Conservation (phyloP, 2,113 vertebrate genomes). For the Xenotilapia longispinis region DNA sequence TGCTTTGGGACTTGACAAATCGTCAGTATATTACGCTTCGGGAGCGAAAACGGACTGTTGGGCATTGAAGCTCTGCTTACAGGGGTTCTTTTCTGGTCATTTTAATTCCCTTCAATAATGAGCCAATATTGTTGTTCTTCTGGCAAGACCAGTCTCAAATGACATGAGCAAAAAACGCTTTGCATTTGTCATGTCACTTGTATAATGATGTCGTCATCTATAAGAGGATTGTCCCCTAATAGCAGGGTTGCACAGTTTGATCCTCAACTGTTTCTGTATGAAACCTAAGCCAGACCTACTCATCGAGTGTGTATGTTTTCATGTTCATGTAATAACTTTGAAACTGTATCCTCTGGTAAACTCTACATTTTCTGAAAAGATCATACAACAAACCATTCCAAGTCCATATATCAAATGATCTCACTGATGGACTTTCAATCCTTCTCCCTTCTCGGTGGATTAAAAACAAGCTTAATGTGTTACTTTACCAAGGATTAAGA, state of each 20-base stretch:
- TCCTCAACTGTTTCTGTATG: neutral
- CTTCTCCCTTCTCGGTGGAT: constrained; percentile 35
- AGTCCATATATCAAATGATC: constrained; percentile 23
- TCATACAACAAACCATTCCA: neutral
- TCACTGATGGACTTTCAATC: neutral
- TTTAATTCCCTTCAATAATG: neutral
- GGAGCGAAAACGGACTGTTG: neutral
- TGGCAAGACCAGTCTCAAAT: neutral
- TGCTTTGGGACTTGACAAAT: neutral
- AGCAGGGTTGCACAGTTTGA: neutral
- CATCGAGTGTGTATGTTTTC: neutral
- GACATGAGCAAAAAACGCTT: neutral
- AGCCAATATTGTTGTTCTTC: neutral
- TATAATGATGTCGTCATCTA: neutral
- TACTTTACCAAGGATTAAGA: constrained; percentile 57
- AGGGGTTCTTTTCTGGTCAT: neutral
- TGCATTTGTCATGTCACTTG: neutral
- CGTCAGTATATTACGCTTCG: neutral
- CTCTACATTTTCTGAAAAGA: constrained; percentile 12
- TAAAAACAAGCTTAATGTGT: constrained; percentile 61
- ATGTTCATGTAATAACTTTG: neutral
- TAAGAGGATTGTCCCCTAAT: neutral
- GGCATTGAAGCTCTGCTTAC: neutral
- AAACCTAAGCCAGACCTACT: neutral
- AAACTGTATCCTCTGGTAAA: neutral